phyloP scores from a whole-genome alignment of 2,888 invertebrate species.

The Acronicta psi region DNA sequence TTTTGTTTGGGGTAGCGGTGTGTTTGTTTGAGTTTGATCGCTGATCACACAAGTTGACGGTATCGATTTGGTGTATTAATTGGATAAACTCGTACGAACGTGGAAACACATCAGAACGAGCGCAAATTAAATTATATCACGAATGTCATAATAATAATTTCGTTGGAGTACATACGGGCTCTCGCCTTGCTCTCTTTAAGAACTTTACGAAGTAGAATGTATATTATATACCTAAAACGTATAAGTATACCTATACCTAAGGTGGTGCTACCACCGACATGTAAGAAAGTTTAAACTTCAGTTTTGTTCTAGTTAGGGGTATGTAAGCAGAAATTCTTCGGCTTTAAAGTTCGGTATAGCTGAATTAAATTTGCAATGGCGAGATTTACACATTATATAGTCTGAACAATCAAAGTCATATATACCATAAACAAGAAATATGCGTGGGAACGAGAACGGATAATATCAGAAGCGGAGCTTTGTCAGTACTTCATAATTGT shows the following conservation, averaged over 20 bases:
- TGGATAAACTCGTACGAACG: conserved; percentile 15
- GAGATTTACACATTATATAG: not conserved
- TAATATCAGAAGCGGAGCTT: not conserved
- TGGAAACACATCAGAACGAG: not conserved
- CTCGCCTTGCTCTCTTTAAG: conserved; percentile 19
- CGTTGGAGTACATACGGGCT: conserved; percentile 7
- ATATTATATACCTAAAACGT: not conserved
- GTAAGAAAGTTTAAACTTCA: conserved; percentile 13
- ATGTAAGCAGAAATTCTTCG: conserved; percentile 17
- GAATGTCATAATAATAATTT: conserved; percentile 7
- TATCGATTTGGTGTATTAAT: conserved; percentile 25
- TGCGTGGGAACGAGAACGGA: not conserved
- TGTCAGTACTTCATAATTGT: not conserved
- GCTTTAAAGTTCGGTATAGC: conserved; percentile 1
- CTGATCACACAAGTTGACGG: conserved; percentile 30
- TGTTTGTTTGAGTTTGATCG: conserved; percentile 31
- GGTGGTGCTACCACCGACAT: conserved; percentile 14
- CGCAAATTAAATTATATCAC: conserved; percentile 2
- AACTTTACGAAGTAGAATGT: conserved; percentile 6
- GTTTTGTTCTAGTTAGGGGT: conserved; percentile 14
- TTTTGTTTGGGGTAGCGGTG: conserved; percentile 34
- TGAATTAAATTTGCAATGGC: not conserved
- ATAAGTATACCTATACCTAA: not conserved
- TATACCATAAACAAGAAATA: not conserved
- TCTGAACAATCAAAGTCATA: not conserved